Base-by-base conservation (phyloP, 2,888 invertebrate species). In the Drosophila acutilabella region DNA sequence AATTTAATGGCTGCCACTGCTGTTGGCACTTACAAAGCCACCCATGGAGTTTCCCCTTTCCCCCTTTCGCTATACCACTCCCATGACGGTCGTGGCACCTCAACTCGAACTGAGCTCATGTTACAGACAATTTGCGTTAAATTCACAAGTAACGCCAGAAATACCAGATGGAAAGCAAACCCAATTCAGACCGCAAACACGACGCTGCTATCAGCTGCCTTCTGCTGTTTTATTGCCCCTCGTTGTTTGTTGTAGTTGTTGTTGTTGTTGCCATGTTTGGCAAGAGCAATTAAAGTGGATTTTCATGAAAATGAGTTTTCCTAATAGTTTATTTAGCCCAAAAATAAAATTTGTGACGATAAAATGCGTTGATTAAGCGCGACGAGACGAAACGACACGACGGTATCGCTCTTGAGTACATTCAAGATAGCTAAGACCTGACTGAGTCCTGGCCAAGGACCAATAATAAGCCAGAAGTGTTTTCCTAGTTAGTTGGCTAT, bases 111-210 rank as follows among this genome's bases (percentile, higher is more conserved):
- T 33, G 33, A 74, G 78, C 85, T 89, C 88, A 82, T 82, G 88
- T 88, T 88, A 78, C 89, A 89, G 86, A 88, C 86, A 89, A 86
- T 89, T 86, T 88, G 83, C 86, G 89, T 86, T 88, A 89, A 88
- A 88, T 88, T 85, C 82, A 86, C 86, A 88, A 89, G 88, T 69
- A 85, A 76, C 50, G 73, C 64, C 86, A 71, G 30, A 30, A 88
- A 87, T 78, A 69, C 68, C 79, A 79, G 64, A 64, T 67, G 59
- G 61, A 51, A 14, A 52, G 23, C 14, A 50, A 30, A 50, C 48
- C 33, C 33, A 50, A 33, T 50, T 33, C 58, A 45, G 53, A 51
- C 62, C 71, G 33, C 54, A 58, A 52, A 23, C 33, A 52, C 42
- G 53, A 64, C 61, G 45, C 50, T 58, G 78, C 33, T 53, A 53